phyloP scores from a whole-genome alignment of 2,113 vertebrate species.

The Spheniscus mendiculus region DNA sequence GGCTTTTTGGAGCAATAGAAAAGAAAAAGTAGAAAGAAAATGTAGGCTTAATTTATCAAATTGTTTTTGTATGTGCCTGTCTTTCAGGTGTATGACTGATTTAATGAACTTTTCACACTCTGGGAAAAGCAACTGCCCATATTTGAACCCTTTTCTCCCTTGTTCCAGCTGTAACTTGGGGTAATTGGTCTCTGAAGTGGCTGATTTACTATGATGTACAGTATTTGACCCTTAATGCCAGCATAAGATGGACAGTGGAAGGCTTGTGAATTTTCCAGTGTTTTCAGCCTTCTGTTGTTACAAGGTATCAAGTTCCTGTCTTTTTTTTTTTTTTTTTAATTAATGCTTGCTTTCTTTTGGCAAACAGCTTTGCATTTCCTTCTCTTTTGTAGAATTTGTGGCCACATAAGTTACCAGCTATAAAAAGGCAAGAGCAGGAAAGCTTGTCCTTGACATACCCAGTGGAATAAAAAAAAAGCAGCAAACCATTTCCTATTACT shows the following conservation, averaged over 20 bases:
- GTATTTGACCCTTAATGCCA: neutral
- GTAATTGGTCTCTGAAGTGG: neutral
- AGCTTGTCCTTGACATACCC: constrained; percentile 52
- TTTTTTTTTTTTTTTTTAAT: neutral
- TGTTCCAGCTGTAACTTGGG: neutral
- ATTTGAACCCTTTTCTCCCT: neutral
- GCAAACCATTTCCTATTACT: constrained; percentile 33
- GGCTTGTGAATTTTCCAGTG: neutral
- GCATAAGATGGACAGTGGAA: neutral
- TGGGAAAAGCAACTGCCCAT: neutral
- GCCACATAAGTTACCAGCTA: neutral
- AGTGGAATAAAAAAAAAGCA: neutral
- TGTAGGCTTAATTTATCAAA: neutral
- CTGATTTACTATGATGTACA: neutral
- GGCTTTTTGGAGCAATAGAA: neutral
- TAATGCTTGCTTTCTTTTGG: neutral
- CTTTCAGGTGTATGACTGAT: neutral
- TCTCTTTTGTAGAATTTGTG: neutral
- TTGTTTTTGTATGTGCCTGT: neutral
- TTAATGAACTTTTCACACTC: neutral
- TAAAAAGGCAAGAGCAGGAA: constrained; percentile 38
- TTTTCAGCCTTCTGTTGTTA: neutral
- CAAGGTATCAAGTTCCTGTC: neutral
- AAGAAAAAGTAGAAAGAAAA: neutral
- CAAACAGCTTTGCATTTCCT: constrained; percentile 1